phyloP scores from a whole-genome alignment of 2,888 invertebrate genomes.

The Slavum lentiscoides region DNA sequence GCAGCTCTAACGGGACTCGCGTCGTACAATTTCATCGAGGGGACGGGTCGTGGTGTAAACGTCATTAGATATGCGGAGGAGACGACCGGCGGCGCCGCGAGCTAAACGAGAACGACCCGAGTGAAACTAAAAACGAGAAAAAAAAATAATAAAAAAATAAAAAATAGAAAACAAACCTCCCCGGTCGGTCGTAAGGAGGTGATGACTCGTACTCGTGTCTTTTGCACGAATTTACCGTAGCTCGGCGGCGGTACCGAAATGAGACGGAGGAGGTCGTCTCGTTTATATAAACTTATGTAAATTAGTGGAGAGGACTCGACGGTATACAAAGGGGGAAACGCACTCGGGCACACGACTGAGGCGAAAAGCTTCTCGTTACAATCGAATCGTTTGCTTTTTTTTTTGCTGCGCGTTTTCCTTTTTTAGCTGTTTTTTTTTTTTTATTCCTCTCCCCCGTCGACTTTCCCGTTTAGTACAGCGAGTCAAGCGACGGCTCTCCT shows the following conservation, averaged over 20 bases:
- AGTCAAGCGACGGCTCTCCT: no score
- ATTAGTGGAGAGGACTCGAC: constrained; percentile 40
- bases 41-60: no score
- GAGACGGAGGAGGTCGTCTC: neutral
- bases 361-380: constrained; percentile 39
- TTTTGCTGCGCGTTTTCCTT: neutral
- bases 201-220: constrained; percentile 36
- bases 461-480: no score
- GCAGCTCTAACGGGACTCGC: no score
- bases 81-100: neutral
- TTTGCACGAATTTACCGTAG: neutral
- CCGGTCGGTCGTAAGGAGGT: constrained; percentile 36
- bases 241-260: neutral
- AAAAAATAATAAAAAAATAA: neutral
- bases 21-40: no score
- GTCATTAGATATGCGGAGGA: no score
- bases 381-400: constrained; percentile 16
- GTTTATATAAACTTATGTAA: constrained; percentile 38
- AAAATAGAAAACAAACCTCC: constrained; percentile 9
- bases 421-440: no score
- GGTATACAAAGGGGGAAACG: neutral
- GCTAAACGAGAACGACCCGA: constrained; percentile 12
- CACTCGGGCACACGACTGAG: neutral
- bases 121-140: neutral
- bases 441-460: no score